Base-by-base conservation (phyloP, 2,797 vertebrate species). In the Arrhamphus sclerolepis region DNA sequence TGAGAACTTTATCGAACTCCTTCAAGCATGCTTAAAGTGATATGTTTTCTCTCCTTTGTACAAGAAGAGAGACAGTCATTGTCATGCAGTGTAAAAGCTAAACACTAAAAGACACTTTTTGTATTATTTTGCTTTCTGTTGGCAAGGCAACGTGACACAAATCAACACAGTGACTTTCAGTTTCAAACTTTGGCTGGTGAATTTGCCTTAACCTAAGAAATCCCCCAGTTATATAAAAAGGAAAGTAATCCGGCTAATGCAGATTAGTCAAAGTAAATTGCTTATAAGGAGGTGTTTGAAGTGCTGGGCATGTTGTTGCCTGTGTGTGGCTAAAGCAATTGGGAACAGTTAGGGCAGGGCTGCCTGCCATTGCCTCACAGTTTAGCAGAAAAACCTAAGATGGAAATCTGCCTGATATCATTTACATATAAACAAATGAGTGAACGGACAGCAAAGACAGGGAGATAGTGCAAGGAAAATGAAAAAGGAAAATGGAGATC, bases 181-280 rank as follows among this genome's bases (percentile, higher is more conserved):
- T 26, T 26, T 26, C 6, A 26, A 26, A 6, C 24, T 26, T 29
- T 3, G 1, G 3, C 31, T 9, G 7, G 2, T 34, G 8, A 34
- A 34, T 38, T 14, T 14, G 3, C 34, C 13, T 38, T 14, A 38
- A 14, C 13, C 6, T 5, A 38, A 14, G 7, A 8, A 38, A 4
- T 38, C 14, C 34, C 34, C 34, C 34, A 14, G 13, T 38, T 14
- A 38, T 14, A 56, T 14, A 43, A 8, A 41, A 66, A 47, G 52
- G 31, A 28, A 61, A 22, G 57, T 34, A 53, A 13, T 19, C 57
- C 41, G 43, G 74, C 70, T 80, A 46, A 58, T 7, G 48, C 42
- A 46, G 71, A 84, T 85, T 76, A 85, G 63, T 68, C 78, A 77
- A 46, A 75, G 64, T 54, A 82, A 83, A 76, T 81, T 19, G 29